Conservation (phyloP, 1,140 invertebrate genomes). For the Pachyrhynchus sulphureomaculatus region DNA sequence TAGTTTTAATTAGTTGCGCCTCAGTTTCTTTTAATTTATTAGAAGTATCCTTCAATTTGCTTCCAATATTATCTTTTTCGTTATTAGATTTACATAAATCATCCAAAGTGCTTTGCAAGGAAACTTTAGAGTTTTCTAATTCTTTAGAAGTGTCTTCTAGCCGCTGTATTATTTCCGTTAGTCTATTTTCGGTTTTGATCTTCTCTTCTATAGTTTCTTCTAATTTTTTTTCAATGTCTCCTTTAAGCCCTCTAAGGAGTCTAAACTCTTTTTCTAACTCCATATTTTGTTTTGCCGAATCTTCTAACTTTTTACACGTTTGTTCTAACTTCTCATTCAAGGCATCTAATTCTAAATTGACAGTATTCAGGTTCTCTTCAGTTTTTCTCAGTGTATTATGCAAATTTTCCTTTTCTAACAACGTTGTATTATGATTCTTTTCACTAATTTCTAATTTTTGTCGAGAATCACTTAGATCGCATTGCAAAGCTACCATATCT, state of each 20-base stretch:
- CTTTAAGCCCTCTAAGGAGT: too few species aligned
- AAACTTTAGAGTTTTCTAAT: slow-evolving; percentile 7
- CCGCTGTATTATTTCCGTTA: neutral
- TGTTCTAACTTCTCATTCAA: too few species aligned
- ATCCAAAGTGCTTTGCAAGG: too few species aligned
- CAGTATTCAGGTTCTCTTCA: neutral
- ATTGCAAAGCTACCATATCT: neutral
- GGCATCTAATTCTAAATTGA: neutral
- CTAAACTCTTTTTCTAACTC: too few species aligned
- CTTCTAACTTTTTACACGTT: too few species aligned
- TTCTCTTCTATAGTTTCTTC: neutral
- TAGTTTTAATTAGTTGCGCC: too few species aligned
- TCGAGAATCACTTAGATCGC: neutral
- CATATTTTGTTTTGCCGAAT: too few species aligned
- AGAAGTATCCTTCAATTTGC: neutral
- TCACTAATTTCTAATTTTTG: slow-evolving; percentile 1
- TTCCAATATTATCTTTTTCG: too few species aligned
- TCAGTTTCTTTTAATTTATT: slow-evolving; percentile 4
- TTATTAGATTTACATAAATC: too few species aligned
- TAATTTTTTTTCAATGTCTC: neutral
- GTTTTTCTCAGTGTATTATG: too few species aligned
- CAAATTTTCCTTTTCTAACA: too few species aligned
- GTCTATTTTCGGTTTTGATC: too few species aligned
- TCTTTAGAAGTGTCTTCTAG: slow-evolving; percentile 3
- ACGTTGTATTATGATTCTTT: neutral